Evolutionary conservation across 2,888 invertebrate species (phyloP), one percentile per base, ranked within the genome.

Genomic region (Tubulanus polymorphus): DNA sequence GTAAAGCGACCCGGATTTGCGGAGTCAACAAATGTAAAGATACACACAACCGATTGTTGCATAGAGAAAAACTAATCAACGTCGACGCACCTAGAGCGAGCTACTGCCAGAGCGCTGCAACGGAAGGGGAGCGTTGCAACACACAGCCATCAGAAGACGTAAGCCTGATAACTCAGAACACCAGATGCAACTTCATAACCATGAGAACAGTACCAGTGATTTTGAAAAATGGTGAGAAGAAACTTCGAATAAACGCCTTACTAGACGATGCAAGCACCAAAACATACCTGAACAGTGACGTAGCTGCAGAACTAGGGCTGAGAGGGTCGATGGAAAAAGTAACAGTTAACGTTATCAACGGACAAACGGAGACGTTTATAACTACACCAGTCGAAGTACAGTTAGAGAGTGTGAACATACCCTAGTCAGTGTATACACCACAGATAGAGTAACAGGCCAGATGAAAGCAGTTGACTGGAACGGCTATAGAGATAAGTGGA

Each of bases 341-440:
- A 30, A 41, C 20, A 25, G 55, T 56, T 20, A 48, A 37, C 29
- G 29, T 56, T 5, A 25, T 57, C 2, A 56, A 56, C 20, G 48
- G 55, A 12, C n/a, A 57, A 18, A 26, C 15, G 15, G 29, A 50
- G n/a, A 49, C 23, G 15, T 56, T 56, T 37, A 32, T 45, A 30
- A 56, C 54, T 23, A 45, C 27, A 29, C 49, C 55, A 12, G 56
- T 53, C 15, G 56, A 47, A 23, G n/a, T 56, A 15, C 26, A 29
- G 2, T 8, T 56, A 3, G 54, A 56, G 46, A 56, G 54, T 30
- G 15, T 55, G 2, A 37, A 48, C 55, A 48, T n/a, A n/a, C n/a
- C n/a, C n/a, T n/a, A n/a, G n/a, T n/a, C n/a, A n/a, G n/a, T n/a
- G n/a, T n/a, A n/a, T 48, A 29, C 51, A 51, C 48, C 5, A 37